Percentiles rank a stretch among this genome's conserved stretches.
Evolutionary conservation across 1,140 invertebrate genomes (phyloP).

Genomic region (Mya arenaria): DNA sequence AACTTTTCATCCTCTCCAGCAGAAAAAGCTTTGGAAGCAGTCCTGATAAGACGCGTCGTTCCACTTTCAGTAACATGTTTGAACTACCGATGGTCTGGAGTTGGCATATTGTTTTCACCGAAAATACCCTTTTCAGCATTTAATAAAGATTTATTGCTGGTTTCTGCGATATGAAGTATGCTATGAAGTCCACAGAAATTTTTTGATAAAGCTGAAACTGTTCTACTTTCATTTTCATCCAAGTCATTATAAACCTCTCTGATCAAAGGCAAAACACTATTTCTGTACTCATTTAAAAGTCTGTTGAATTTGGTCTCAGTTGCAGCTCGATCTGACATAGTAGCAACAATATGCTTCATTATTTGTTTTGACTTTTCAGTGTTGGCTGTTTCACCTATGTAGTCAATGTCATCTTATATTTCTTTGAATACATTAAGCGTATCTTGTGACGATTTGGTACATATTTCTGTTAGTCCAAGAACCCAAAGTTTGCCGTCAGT

Average conservation of each 20-base stretch:
- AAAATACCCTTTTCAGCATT: conserved; percentile 14
- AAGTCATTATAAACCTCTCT: conserved; percentile 5
- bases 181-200: conserved; percentile 29
- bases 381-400: neutral
- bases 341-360: neutral
- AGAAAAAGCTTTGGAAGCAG: conserved; percentile 26
- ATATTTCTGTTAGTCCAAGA: conserved; percentile 15
- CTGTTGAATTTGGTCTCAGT: conserved; percentile 18
- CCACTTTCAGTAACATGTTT: conserved; percentile 6
- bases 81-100: neutral
- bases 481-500: conserved; percentile 11
- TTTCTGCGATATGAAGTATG: conserved; percentile 11
- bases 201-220: no score
- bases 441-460: conserved; percentile 9
- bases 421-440: conserved; percentile 21
- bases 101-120: neutral
- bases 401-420: conserved; percentile 24
- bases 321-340: conserved; percentile 34
- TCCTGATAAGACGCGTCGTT: neutral
- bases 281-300: neutral
- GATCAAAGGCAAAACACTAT: conserved; percentile 13
- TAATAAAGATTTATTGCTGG: conserved; percentile 5
- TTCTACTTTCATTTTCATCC: conserved; percentile 3
- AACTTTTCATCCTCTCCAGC: conserved; percentile 3
- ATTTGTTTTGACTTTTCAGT: neutral